These are phyloP conservation scores for Okamejei kenojei DNA, from an alignment of 2,797 vertebrate species.

Conservation along the genomic window DNA sequence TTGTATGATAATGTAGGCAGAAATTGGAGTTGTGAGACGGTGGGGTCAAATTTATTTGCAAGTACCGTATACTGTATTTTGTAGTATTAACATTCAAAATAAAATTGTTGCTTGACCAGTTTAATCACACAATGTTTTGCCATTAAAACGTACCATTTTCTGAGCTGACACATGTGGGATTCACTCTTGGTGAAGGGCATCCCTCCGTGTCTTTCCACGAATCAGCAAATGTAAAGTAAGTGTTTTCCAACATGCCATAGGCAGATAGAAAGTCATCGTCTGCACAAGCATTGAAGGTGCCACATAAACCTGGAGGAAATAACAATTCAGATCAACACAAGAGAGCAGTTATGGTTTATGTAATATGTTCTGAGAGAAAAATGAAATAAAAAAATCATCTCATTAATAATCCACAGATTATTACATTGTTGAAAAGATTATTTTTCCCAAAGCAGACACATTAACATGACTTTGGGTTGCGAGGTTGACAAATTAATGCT, in stretches of 20 bases:
- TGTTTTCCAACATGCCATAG: slow-evolving; percentile 63
- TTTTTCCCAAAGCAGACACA: neutral
- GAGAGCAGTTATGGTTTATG: neutral
- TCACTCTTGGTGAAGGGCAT: slow-evolving; percentile 41
- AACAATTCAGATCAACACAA: neutral
- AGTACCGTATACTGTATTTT: neutral
- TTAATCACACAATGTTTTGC: slow-evolving; percentile 49
- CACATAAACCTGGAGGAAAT: slow-evolving; percentile 63
- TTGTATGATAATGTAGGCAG: neutral
- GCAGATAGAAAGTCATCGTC: slow-evolving; percentile 69
- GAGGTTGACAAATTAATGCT: neutral
- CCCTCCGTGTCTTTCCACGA: slow-evolving; percentile 61
- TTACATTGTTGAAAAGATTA: neutral
- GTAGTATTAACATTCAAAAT: neutral
- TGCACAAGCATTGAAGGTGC: slow-evolving; percentile 63
- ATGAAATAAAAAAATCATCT: neutral
- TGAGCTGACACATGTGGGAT: slow-evolving; percentile 54
- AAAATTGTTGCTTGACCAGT: neutral
- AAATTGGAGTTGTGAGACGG: no score
- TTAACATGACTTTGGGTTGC: neutral
- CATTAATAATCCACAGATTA: neutral
- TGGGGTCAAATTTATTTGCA: no score
- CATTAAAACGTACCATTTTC: slow-evolving; percentile 54
- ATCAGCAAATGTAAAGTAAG: slow-evolving; percentile 55
- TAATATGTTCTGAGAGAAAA: neutral